A percentile compares a stretch with the other conserved stretches of the same genome.
Conservation (phyloP, 2,888 invertebrate species). For the Chirona hameri region DNA sequence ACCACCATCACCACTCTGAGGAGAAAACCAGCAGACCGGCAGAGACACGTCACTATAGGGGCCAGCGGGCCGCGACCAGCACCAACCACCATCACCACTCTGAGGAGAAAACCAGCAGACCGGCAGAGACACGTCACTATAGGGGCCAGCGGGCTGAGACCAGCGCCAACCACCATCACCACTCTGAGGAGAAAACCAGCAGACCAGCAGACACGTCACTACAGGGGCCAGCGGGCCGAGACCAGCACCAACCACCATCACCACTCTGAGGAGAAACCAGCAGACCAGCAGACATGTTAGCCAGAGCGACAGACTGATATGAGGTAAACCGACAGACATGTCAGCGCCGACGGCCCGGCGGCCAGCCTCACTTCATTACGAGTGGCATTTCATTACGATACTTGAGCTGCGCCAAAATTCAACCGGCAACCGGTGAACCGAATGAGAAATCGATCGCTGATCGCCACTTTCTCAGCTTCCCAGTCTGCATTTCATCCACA, state of each 20-base stretch:
- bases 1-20: constrained; percentile 73
- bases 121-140: too few relatives aligned
- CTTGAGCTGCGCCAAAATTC: too few relatives aligned
- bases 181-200: constrained; percentile 48
- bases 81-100: constrained; percentile 80
- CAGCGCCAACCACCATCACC: constrained; percentile 89
- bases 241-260: constrained; percentile 92
- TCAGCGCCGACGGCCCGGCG: too few relatives aligned
- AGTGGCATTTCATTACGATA: too few relatives aligned
- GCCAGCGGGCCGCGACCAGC: constrained; percentile 95
- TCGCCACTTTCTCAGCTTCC: too few relatives aligned
- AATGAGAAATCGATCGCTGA: too few relatives aligned
- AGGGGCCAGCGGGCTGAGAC: constrained; percentile 94
- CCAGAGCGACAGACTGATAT: too few relatives aligned
- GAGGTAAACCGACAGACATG: too few relatives aligned
- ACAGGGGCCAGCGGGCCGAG: constrained; percentile 79
- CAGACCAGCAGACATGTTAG: not conserved
- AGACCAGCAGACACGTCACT: too few relatives aligned
- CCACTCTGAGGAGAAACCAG: constrained; percentile 48
- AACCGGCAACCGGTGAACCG: too few relatives aligned
- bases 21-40: constrained; percentile 29
- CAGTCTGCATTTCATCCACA: too few relatives aligned
- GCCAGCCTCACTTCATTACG: too few relatives aligned
- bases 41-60: constrained; percentile 40
- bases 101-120: constrained; percentile 38